These are phyloP conservation scores for Acleris holmiana DNA, from an alignment of 2,888 invertebrate species.

Conservation along the genomic window DNA sequence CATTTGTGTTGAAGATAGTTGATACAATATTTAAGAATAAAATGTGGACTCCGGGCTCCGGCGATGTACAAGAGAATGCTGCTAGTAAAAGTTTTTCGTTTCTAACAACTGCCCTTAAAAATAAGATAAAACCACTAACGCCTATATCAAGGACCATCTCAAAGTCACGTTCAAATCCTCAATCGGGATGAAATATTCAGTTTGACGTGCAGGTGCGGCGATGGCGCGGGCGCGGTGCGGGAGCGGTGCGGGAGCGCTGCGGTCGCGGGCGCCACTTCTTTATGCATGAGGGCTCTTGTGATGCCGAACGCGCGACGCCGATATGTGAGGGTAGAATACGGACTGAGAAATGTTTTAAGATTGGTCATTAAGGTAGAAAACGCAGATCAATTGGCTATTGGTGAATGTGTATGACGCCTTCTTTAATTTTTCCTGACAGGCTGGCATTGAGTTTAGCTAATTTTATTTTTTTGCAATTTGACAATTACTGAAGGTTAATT, in stretches of 20 bases:
- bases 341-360: conserved; percentile 12
- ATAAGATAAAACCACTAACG: too few relatives aligned
- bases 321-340: conserved; percentile 56
- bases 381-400: too few relatives aligned
- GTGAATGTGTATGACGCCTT: too few relatives aligned
- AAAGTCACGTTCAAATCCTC: conserved; percentile 46
- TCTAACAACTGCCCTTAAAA: neutral
- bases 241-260: conserved; percentile 15
- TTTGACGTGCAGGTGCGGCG: conserved; percentile 73
- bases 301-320: conserved; percentile 67
- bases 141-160: neutral
- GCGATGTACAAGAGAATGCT: too few relatives aligned
- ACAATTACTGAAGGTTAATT: too few relatives aligned
- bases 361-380: conserved; percentile 13
- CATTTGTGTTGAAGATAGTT: too few relatives aligned
- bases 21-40: too few relatives aligned
- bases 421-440: too few relatives aligned
- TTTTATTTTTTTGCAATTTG: too few relatives aligned
- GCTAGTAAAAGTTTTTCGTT: neutral
- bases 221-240: conserved; percentile 50
- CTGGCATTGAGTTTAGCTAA: too few relatives aligned
- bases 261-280: conserved; percentile 53
- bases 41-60: too few relatives aligned
- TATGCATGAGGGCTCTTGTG: conserved; percentile 80
- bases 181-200: conserved; percentile 70